Conservation (phyloP, 2,888 invertebrate species). For the Brenthis hecate region DNA sequence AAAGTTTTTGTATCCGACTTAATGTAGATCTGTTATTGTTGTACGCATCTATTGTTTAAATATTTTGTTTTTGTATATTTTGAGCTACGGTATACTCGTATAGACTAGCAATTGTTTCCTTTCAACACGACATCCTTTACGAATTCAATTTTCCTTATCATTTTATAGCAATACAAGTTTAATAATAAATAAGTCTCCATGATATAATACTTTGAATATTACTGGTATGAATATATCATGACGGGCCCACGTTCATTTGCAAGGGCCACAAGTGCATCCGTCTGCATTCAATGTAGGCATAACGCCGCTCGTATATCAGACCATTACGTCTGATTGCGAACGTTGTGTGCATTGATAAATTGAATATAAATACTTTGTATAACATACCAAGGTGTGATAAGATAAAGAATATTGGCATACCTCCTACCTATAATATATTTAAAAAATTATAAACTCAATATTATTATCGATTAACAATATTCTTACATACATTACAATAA, state of each 20-base stretch:
- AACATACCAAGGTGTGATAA: background rate
- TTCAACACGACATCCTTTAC: constrained; percentile 4
- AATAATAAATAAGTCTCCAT: constrained; percentile 27
- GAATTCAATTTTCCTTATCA: constrained; percentile 11
- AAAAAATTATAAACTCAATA: no score
- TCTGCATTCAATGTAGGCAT: constrained; percentile 45
- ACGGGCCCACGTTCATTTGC: constrained; percentile 64
- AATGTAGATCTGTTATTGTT: constrained; percentile 68
- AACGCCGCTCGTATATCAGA: constrained; percentile 61
- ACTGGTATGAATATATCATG: constrained; percentile 41
- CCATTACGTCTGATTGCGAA: constrained; percentile 72
- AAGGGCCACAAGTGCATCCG: constrained; percentile 65
- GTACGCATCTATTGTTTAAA: constrained; percentile 63
- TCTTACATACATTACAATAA: no score
- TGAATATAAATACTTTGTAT: constrained; percentile 50
- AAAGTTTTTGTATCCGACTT: constrained; percentile 59
- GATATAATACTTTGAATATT: constrained; percentile 24
- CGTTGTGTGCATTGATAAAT: constrained; percentile 68
- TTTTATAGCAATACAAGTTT: constrained; percentile 4
- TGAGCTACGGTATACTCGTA: constrained; percentile 62
- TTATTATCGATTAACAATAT: no score
- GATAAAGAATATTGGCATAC: background rate
- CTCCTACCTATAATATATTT: no score
- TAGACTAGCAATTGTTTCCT: constrained; percentile 6
- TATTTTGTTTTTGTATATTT: constrained; percentile 68